phyloP scores from a whole-genome alignment of 1,140 invertebrate genomes.

The Magallana gigas region DNA sequence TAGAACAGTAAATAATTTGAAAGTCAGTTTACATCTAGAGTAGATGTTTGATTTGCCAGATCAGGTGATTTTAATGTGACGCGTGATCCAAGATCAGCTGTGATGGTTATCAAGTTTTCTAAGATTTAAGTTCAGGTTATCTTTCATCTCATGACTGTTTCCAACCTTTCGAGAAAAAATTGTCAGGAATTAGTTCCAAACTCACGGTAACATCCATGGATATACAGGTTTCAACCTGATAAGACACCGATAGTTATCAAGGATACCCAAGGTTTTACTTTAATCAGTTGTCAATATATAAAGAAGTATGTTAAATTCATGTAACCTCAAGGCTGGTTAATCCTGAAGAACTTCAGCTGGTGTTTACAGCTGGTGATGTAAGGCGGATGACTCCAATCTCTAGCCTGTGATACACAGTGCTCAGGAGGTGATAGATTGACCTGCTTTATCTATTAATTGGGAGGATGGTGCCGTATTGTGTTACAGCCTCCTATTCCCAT shows the following conservation, averaged over 20 bases:
- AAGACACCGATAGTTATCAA: neutral
- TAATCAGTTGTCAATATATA: neutral
- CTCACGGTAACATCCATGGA: neutral
- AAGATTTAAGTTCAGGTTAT: no score
- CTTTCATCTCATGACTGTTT: no score
- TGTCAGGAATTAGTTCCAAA: neutral
- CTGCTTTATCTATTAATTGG: conserved; percentile 16
- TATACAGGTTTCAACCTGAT: neutral
- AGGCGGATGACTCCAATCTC: neutral
- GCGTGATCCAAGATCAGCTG: neutral
- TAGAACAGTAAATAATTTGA: no score
- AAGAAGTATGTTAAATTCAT: neutral
- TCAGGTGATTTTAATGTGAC: no score
- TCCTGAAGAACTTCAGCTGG: neutral
- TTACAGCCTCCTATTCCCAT: neutral
- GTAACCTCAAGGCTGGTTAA: neutral
- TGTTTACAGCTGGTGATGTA: conserved; percentile 12
- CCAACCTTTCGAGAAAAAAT: no score
- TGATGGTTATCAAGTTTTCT: neutral
- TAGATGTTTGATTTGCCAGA: no score
- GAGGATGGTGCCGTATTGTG: neutral
- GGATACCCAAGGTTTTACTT: neutral
- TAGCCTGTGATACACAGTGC: neutral
- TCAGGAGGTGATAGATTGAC: conserved; percentile 1
- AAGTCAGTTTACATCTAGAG: no score